Evolutionary conservation across 1,140 invertebrate genomes (phyloP), one percentile per base, ranked within the genome.

Genomic region (Diachasmimorpha longicaudata): DNA sequence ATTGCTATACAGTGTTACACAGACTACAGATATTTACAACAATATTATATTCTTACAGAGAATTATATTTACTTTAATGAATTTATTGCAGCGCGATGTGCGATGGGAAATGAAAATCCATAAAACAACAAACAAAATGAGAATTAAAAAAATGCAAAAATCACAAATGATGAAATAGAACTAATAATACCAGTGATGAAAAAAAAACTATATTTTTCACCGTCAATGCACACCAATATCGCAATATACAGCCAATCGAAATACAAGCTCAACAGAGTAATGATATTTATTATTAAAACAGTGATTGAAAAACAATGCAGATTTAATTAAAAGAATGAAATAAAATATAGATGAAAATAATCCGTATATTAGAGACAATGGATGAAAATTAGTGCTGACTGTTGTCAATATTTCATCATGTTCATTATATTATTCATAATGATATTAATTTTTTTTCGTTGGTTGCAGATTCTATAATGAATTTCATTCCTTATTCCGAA

Each of bases 41-140:
- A 88, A 88, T 89, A 88, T 88, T 89, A 89, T 89, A 89, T 89
- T 89, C 87, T 87, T 89, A 89, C 87, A 89, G 88, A 89, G 88
- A 83, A 87, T 89, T 89, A 87, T 89, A 89, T 89, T 89, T 89
- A 89, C 86, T 88, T 89, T 88, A 85, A 81, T 81, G 36, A 70
- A 81, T 87, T 88, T 85, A 88, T 87, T 87, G 86, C 86, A 85
- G 83, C 84, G 83, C 85, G 82, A 85, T 87, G 85, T 87, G 87
- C 86, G 86, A 86, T 86, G 83, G 72, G 39, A 10, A 76, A 76
- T 37, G 16, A 68, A 69, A 68, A 74, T 74, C 11, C 16, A 73
- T 63, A 42, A 63, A 42, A 55, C 66, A 48, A 58, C 8, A 52
- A 52, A 39, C 36, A 73, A n/a, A 58, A 72, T 52, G 48, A 72